Base-by-base conservation (phyloP, 2,113 vertebrate genomes). In the Mirounga angustirostris region DNA sequence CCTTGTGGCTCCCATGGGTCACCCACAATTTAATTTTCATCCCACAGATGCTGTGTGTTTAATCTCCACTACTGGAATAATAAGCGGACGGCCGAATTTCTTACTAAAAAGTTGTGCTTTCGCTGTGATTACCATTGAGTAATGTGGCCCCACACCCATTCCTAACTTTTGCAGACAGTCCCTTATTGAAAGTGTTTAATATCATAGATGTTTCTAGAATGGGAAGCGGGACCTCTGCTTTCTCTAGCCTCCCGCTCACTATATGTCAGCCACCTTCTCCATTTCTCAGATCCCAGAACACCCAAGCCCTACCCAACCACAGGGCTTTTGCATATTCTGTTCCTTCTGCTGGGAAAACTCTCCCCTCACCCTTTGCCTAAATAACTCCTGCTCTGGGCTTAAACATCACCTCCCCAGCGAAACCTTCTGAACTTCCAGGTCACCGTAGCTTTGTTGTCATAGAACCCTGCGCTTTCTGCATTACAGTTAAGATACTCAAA, bases 21-120 rank as follows among this genome's bases (percentile, higher is more conserved):
- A 96, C 96, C 96, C 95, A 58, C 90, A 89, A 58, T 89, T 95
- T 95, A 95, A 18, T 95, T 98, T 97, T 97, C 91, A 59, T 96
- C 92, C 96, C 84, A 10, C 36, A 81, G 63, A 56, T 8, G 54
- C 4, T 30, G 50, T 3, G 28, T n/a, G 36, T 81, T 93, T 36
- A 71, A n/a, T 91, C 89, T 91, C 97, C 86, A 87, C 94, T 67
- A 2, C 0, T 19, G 56, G 90, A 95, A 54, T 26, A 80, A 87
- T 87, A 94, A 95, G 95, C 84, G 4, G 1, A 30, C 1, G 80
- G 74, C 63, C 18, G 1, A 1, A 0, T 63, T 52, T 86, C 30
- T 61, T n/a, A 24, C 76, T n/a, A n/a, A 61, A 61, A 71, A 36
- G 19, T 46, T 36, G 28, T 8, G 83, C 67, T 19, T 65, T 56